Base-by-base conservation (phyloP, 1,140 invertebrate genomes). In the Cotesia glomerata region DNA sequence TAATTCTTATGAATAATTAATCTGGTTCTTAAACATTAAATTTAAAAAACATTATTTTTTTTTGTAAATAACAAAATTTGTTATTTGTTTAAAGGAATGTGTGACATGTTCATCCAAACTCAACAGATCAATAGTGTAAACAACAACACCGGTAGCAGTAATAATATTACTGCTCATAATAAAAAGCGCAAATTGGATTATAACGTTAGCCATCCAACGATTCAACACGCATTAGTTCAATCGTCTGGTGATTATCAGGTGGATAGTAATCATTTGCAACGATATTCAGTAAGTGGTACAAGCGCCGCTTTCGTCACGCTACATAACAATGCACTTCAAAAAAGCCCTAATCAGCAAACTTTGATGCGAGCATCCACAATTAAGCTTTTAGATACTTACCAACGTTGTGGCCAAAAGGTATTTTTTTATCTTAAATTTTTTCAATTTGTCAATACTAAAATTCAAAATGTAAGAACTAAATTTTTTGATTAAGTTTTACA, bases 71-170 rank as follows among this genome's bases (percentile, higher is more conserved):
- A 26, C 1, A 26, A 26, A 1, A 1, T 26, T 26, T 26, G 16
- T 65, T 1, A 34, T 4, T 52, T 80, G 68, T 88, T 89, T 13
- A 80, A 91, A 90, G 89, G 90, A 91, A 90, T 90, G 90, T 90
- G 88, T 91, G 91, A 91, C 90, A 91, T 91, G 91, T 91, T 91
- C 89, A 91, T 91, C 89, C 90, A 90, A 89, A 89, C 89, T 86
- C 89, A 90, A 81, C 89, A 90, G 82, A 86, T 88, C 86, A 89
- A 85, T 82, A 88, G 88, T 86, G 87, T 87, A 84, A 89, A 87
- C 87, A 88, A 85, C 86, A 88, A 83, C 85, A 86, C 87, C 81
- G 86, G 84, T 83, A 82, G 82, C 80, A 83, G 80, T 76, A 86
- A 80, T 78, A 86, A 86, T 80, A 85, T 82, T 82, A 78, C 80